Base-by-base conservation (phyloP, 2,888 invertebrate species). In the Andrena bicolor region DNA sequence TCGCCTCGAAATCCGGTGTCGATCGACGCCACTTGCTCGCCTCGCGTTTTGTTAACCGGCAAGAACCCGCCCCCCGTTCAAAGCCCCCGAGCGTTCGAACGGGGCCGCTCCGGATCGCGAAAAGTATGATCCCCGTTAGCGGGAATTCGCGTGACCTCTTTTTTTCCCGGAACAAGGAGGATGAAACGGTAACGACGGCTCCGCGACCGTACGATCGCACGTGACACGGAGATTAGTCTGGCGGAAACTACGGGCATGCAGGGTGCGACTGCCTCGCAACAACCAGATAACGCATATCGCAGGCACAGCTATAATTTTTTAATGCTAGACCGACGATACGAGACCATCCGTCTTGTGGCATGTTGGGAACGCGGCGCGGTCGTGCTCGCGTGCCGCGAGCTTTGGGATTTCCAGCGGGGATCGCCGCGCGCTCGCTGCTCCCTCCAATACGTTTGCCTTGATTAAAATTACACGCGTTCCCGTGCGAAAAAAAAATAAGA, bases 1-100 rank as follows among this genome's bases (percentile, higher is more conserved):
- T 84, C 85, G 87, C 78, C 70, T 65, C 82, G 76, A 82, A 82
- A 83, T 83, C 85, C 78, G 61, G 32, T 20, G 61, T 61, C 49
- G 28, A 26, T 30, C 49, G 63, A 41, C 63, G 23, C 26, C n/a
- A 13, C 49, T 64, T 16, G 7, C 20, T n/a, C 35, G 32, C 53
- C 32, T 48, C 16, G 13, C 28, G 32, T 53, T 35, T 64, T 23
- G 49, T 28, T 65, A 28, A 10, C 30, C 35, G 1, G 1, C 1
- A 16, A 51, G 60, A 74, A 74, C 30, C 41, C 13, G 13, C 13
- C 41, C 41, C 41, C 41, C 41, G 41, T 41, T 16, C 41, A 1
- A 41, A 41, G 16, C 16, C 13, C 4, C 13, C 16, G 5, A 16
- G 41, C 41, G 41, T 5, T 41, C 41, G 16, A 41, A 16, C 41